Conservation (phyloP, 2,113 vertebrate genomes). For the Sinocyclocheilus maitianheensis region DNA sequence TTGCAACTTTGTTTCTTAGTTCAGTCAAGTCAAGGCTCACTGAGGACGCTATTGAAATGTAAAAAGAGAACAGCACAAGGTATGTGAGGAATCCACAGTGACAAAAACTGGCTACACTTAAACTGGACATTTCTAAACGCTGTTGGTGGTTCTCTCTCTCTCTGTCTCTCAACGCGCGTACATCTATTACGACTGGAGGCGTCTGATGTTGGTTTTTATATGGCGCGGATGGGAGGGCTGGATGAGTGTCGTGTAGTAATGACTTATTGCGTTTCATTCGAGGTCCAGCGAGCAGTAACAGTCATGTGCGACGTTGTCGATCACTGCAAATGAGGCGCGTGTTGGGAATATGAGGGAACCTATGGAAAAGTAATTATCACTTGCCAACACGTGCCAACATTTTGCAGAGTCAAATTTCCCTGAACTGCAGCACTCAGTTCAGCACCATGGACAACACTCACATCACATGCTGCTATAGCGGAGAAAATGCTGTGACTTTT, state of each 20-base stretch:
- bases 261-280: neutral
- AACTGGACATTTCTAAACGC: conserved; percentile 65
- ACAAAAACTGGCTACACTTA: conserved; percentile 63
- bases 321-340: neutral
- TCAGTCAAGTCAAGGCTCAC: conserved; percentile 82
- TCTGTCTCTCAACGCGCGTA: neutral
- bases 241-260: neutral
- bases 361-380: neutral
- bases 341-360: neutral
- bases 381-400: neutral
- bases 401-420: neutral
- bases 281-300: neutral
- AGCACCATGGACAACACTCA: conserved; percentile 38
- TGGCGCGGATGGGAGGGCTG: conserved; percentile 20
- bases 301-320: neutral
- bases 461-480: too few relatives aligned
- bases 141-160: neutral
- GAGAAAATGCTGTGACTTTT: neutral
- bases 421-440: neutral
- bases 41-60: conserved; percentile 71
- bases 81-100: conserved; percentile 71
- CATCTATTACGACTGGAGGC: conserved; percentile 42
- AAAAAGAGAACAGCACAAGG: conserved; percentile 76
- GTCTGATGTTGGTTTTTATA: conserved; percentile 29
- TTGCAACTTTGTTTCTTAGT: conserved; percentile 80